Conservation (phyloP, 2,797 vertebrate genomes). For the Delichon dasypus region DNA sequence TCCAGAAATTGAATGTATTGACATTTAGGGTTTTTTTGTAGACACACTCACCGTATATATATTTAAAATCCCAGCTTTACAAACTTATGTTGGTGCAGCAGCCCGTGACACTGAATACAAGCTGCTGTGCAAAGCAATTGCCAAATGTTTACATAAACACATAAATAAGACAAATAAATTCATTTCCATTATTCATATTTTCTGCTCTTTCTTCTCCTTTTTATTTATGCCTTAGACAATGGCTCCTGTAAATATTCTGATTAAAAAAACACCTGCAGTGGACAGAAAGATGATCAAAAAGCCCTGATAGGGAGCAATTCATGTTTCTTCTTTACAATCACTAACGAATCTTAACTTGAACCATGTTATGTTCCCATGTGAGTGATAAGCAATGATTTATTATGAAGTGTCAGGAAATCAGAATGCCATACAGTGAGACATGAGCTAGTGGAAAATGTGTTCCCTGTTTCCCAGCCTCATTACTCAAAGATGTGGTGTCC, state of each 20-base stretch:
- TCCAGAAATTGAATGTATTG: not conserved
- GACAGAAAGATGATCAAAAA: conserved; percentile 74
- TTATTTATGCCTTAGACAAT: conserved; percentile 78
- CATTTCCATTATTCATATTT: conserved; percentile 76
- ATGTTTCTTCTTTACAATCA: conserved; percentile 78
- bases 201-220: conserved; percentile 60
- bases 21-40: not conserved
- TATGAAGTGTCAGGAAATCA: conserved; percentile 77
- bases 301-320: conserved; percentile 71
- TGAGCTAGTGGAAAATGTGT: conserved; percentile 77
- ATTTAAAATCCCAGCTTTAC: conserved; percentile 25
- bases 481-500: conserved; percentile 75
- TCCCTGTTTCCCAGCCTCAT: conserved; percentile 78
- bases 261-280: conserved; percentile 67
- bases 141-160: conserved; percentile 72
- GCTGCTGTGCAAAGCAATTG: conserved; percentile 60
- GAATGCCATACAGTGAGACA: conserved; percentile 76
- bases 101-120: conserved; percentile 12
- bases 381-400: conserved; percentile 82
- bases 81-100: conserved; percentile 16
- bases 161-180: conserved; percentile 76
- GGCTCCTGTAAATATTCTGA: conserved; percentile 76
- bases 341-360: conserved; percentile 81
- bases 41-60: not conserved
- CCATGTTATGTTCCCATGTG: conserved; percentile 76